phyloP scores from a whole-genome alignment of 2,888 invertebrate genomes.

The Falcaria lacertinaria region DNA sequence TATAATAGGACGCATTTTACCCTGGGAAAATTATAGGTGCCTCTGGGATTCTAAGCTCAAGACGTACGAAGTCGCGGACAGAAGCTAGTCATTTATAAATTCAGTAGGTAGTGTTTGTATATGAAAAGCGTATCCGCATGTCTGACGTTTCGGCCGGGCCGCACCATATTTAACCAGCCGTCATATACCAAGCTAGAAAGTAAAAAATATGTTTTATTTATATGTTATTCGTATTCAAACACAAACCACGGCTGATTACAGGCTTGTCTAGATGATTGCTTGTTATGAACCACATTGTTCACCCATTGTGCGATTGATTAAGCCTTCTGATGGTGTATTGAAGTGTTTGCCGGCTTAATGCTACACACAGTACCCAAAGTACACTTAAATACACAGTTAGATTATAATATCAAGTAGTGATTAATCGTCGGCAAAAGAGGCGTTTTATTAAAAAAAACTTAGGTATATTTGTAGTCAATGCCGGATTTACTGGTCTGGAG shows the following conservation, averaged over 20 bases:
- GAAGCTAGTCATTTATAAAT: too few species aligned
- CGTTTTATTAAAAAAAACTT: too few species aligned
- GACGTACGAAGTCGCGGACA: too few species aligned
- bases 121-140: neutral
- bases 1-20: too few species aligned
- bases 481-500: too few species aligned
- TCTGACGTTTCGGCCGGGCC: neutral
- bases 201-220: neutral
- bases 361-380: neutral
- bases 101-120: too few species aligned
- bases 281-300: neutral
- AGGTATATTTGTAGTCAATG: too few species aligned
- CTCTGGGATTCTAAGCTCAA: too few species aligned
- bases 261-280: neutral
- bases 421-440: neutral
- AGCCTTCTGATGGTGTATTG: neutral
- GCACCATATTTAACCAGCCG: neutral
- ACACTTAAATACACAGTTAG: neutral
- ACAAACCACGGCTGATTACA: neutral
- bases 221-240: neutral
- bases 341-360: neutral
- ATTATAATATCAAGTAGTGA: neutral
- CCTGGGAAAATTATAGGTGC: too few species aligned
- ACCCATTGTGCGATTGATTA: neutral
- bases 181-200: neutral